Percentiles rank a stretch among this genome's conserved stretches.
Conservation (phyloP, 2,797 vertebrate species). For the Paedocypris micromegethes region DNA sequence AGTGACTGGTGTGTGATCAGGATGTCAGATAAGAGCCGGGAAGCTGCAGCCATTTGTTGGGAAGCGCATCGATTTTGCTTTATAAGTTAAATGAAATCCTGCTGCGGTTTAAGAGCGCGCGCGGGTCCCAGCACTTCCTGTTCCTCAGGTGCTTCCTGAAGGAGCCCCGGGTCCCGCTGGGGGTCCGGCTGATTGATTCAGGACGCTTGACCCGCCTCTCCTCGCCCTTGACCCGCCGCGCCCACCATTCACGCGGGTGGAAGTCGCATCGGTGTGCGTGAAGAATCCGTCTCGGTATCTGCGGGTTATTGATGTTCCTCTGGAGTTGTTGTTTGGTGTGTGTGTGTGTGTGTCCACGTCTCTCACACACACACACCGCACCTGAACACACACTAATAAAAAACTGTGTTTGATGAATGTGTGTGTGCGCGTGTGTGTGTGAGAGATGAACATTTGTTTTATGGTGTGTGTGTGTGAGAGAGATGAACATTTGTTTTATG, state of each 20-base stretch:
- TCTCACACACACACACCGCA: constrained; percentile 59
- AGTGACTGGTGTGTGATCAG: constrained; percentile 72
- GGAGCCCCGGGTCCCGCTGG: not conserved
- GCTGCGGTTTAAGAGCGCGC: constrained; percentile 14
- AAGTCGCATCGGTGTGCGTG: constrained; percentile 63
- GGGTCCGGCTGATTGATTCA: constrained; percentile 68
- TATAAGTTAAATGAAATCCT: constrained; percentile 60
- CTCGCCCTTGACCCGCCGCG: constrained; percentile 69
- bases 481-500: no score
- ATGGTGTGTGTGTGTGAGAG: no score
- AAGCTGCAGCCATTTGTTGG: constrained; percentile 64
- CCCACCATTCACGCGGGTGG: constrained; percentile 69
- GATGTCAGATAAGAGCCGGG: constrained; percentile 69
- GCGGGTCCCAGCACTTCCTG: no score
- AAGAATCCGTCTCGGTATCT: constrained; percentile 65
- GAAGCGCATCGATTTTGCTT: constrained; percentile 70
- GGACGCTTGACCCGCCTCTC: constrained; percentile 59
- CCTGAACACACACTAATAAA: no score
- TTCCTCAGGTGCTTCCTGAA: no score
- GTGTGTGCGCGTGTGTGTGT: no score
- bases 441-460: no score
- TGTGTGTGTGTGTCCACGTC: constrained; percentile 65
- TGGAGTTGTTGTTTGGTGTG: constrained; percentile 66
- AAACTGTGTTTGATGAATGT: no score
- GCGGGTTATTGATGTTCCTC: constrained; percentile 71